These are phyloP conservation scores for Meteorus colon DNA, from an alignment of 2,888 invertebrate genomes.

Conservation along the genomic window DNA sequence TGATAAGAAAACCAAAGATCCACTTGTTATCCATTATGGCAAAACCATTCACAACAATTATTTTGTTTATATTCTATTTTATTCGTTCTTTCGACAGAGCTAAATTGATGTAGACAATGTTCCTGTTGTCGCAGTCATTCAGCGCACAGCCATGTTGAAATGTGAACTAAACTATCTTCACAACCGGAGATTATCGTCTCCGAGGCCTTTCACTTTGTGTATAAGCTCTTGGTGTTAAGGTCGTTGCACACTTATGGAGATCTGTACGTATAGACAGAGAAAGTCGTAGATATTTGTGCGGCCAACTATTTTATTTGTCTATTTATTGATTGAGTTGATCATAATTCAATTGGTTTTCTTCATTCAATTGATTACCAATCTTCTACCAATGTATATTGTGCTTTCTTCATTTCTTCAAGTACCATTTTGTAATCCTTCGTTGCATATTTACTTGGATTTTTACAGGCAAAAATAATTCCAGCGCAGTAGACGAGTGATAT, in stretches of 20 bases:
- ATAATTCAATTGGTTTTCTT: background rate
- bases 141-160: constrained; percentile 67
- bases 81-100: constrained; percentile 6
- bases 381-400: background rate
- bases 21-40: constrained; percentile 31
- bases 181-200: constrained; percentile 50
- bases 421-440: constrained; percentile 59
- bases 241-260: constrained; percentile 27
- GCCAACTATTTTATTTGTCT: background rate
- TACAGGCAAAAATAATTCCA: constrained; percentile 76
- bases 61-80: constrained; percentile 23
- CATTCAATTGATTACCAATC: background rate
- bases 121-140: constrained; percentile 35
- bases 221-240: constrained; percentile 39
- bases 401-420: constrained; percentile 39
- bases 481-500: constrained; percentile 77
- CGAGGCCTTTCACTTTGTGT: constrained; percentile 52
- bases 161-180: constrained; percentile 51
- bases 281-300: background rate
- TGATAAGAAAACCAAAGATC: constrained; percentile 25
- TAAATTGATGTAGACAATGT: constrained; percentile 30
- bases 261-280: background rate
- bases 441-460: constrained; percentile 72
- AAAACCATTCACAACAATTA: constrained; percentile 35
- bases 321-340: background rate